These are phyloP conservation scores for Serinus canaria DNA, from an alignment of 2,113 vertebrate species.

Conservation along the genomic window DNA sequence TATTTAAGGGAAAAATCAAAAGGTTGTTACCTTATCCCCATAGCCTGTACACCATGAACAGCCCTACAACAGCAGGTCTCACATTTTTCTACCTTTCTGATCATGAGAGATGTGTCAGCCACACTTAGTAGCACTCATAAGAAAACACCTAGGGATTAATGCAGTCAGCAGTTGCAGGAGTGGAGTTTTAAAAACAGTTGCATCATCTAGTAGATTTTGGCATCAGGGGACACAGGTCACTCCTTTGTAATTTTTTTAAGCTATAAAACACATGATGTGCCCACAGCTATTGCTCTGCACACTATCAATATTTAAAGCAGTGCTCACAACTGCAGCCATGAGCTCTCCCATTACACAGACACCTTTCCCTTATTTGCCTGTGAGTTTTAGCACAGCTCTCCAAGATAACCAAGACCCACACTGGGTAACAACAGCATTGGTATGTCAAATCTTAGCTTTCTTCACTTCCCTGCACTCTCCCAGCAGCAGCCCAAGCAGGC, in stretches of 20 bases:
- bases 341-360: neutral
- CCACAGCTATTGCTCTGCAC: neutral
- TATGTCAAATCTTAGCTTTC: neutral
- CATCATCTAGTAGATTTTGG: neutral
- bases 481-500: neutral
- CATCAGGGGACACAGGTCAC: neutral
- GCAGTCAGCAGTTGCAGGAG: neutral
- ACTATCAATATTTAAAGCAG: neutral
- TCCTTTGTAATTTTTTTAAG: neutral
- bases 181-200: neutral
- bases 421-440: neutral
- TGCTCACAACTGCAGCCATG: neutral
- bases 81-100: neutral
- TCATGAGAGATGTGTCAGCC: neutral
- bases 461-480: neutral
- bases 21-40: neutral
- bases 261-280: neutral
- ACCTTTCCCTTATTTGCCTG: neutral
- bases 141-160: neutral
- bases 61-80: neutral
- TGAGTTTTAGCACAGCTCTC: neutral
- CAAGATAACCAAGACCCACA: neutral
- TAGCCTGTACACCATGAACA: neutral
- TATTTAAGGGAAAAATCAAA: neutral
- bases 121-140: neutral